These are phyloP conservation scores for Drosophila merina DNA, from an alignment of 2,888 invertebrate species.

Conservation along the genomic window DNA sequence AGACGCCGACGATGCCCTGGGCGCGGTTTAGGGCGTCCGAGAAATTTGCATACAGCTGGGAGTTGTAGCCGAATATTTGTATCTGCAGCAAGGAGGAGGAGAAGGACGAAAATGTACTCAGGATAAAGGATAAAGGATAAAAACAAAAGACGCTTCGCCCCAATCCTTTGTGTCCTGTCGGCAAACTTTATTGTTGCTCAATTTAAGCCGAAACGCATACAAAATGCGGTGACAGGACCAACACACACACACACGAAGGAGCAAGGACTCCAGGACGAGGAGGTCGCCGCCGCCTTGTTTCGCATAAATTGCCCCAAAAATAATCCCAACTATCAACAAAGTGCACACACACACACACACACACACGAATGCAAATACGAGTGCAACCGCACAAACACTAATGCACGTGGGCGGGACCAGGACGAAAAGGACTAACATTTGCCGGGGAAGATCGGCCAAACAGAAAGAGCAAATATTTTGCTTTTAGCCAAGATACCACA, in stretches of 20 bases:
- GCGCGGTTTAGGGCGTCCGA: slow-evolving; percentile 96
- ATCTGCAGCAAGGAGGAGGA: slow-evolving; percentile 87
- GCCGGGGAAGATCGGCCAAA: slow-evolving; percentile 31
- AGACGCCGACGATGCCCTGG: slow-evolving; percentile 97
- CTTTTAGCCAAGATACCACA: slow-evolving; percentile 43
- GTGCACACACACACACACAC: slow-evolving; percentile 70
- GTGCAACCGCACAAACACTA: slow-evolving; percentile 29
- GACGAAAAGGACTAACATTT: not conserved
- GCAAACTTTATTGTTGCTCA: slow-evolving; percentile 68
- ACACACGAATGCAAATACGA: slow-evolving; percentile 58
- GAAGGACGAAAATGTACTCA: not conserved
- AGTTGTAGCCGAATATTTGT: slow-evolving; percentile 99
- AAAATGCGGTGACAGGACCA: slow-evolving; percentile 42
- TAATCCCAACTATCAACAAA: slow-evolving; percentile 80
- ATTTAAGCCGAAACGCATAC: slow-evolving; percentile 66
- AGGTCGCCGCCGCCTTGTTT: slow-evolving; percentile 50
- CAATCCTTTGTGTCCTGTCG: slow-evolving; percentile 10
- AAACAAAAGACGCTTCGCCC: not conserved
- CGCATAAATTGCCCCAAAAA: slow-evolving; percentile 76
- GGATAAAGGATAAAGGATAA: not conserved
- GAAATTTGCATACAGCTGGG: slow-evolving; percentile 98
- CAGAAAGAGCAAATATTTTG: slow-evolving; percentile 56
- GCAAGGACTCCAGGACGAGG: slow-evolving; percentile 4
- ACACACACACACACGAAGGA: not conserved
- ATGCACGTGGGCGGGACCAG: slow-evolving; percentile 17